Evolutionary conservation across 2,797 vertebrate genomes (phyloP), one percentile per base, ranked within the genome.

Genomic region (Hephaestus fuliginosus): DNA sequence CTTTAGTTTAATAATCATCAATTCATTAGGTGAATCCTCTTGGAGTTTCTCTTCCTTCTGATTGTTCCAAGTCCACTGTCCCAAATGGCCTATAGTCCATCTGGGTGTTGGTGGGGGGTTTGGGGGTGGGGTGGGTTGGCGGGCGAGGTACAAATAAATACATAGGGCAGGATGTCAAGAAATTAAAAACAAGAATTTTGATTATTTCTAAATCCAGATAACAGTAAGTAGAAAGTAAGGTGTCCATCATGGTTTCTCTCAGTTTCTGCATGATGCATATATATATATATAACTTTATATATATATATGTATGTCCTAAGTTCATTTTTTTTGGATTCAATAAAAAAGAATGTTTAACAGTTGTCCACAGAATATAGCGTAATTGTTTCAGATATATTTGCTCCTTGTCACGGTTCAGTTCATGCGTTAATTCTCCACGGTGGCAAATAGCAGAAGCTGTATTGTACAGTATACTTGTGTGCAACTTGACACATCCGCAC

Each of bases 381-480:
- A 92, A 89, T 87, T 93, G 92, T 94, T 94, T 95, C 89, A 92
- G 90, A 95, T 95, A 94, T 95, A 94, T 91, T 94, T 93, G 94
- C 90, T 95, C 93, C 93, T 92, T 90, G 88, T 95, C 91, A 95
- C 84, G 85, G 85, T 90, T 95, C 92, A 89, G 91, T 94, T 95
- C 95, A 96, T 96, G 95, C 94, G 88, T 91, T 93, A 90, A 90
- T 90, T 92, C 91, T 94, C 92, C 93, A 91, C 70, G 78, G 90
- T 90, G 92, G 90, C 90, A 89, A 87, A 91, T 88, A 93, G 91
- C 88, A 75, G 93, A 95, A 95, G 95, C 91, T 89, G 88, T 95
- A 94, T 93, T 94, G 91, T 95, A 95, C 95, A 96, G 92, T 94
- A 95, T 94, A 94, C 87, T 91, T 85, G 93, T 95, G 94, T 95